phyloP scores from a whole-genome alignment of 2,797 vertebrate genomes.

The Pipistrellus pygmaeus region DNA sequence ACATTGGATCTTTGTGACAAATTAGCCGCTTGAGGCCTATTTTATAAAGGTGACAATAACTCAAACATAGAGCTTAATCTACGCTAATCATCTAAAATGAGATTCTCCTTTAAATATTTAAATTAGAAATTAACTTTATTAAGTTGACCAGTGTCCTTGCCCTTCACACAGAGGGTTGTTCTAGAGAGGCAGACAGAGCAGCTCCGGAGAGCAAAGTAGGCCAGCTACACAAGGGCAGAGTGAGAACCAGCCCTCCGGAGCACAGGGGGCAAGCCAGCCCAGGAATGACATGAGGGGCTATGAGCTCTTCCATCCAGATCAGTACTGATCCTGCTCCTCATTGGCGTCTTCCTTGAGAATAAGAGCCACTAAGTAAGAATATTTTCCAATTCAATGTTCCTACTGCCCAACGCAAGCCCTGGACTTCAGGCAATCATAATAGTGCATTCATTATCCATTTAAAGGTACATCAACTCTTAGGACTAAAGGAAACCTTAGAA shows the following conservation, averaged over 20 bases:
- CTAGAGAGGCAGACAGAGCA: background rate
- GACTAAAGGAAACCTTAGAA: background rate
- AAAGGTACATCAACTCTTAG: background rate
- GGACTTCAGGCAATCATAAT: background rate
- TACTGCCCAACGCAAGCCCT: background rate
- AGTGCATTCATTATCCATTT: background rate
- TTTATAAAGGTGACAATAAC: background rate
- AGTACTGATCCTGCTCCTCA: background rate
- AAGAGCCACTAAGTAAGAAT: background rate
- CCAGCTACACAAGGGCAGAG: too few relatives aligned
- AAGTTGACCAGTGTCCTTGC: background rate
- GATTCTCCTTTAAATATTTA: background rate
- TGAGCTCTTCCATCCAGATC: too few relatives aligned
- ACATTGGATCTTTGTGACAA: background rate
- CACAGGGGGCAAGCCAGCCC: background rate
- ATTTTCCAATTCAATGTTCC: background rate
- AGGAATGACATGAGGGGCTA: background rate
- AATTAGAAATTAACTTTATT: background rate
- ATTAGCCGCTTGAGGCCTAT: background rate
- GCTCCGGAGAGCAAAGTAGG: too few relatives aligned
- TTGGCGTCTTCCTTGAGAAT: background rate
- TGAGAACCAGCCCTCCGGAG: accelerated
- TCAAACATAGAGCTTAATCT: background rate
- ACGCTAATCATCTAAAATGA: background rate
- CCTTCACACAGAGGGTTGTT: background rate